Base-by-base conservation (phyloP, 35 echinoderm and acorn worm genomes). In the Patiria miniata region DNA sequence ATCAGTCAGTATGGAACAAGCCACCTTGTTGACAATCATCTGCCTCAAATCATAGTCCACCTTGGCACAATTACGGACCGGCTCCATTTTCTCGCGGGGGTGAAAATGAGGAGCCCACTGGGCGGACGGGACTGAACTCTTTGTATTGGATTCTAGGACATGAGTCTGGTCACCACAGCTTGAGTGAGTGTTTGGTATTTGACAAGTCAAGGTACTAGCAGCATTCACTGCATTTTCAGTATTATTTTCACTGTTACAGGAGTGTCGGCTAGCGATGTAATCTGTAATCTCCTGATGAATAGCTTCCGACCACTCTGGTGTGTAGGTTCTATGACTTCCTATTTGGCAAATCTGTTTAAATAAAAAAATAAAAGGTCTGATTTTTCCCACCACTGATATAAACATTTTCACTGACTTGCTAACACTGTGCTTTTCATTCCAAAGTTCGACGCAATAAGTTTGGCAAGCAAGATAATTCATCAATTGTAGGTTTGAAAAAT, bases 61-160 rank as follows among this genome's bases (percentile, higher is more conserved):
- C 2, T 76, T 79, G 36, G 88, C 73, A 79, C 95, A 97, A 85
- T 97, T 97, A 18, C 92, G 83, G 12, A 97, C 92, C 42, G 56
- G 37, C 78, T 97, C 95, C n/a, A 52, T 86, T 36, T 59, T 84
- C 10, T 55, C 54, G 36, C 95, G 82, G 36, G 95, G 91, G 51
- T 89, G 84, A 78, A 97, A 97, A 51, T 81, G 57, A 34, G 61
- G 37, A 37, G 88, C 85, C 88, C 88, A 95, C 19, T 68, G 29
- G 33, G 17, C 23, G 0, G 40, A 55, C 7, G 58, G 0, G 44
- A 18, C 37, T 17, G 61, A 19, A 10, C 79, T 65, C 4, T 12
- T 47, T 47, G 4, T 47, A 12, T 12, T 47, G 42, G 42, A 47
- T 12, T 47, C 42, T 47, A 12, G 42, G 12, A 4, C 4, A 12